These are phyloP conservation scores for Saturnia japonica DNA, from an alignment of 2,888 invertebrate genomes.

Conservation along the genomic window DNA sequence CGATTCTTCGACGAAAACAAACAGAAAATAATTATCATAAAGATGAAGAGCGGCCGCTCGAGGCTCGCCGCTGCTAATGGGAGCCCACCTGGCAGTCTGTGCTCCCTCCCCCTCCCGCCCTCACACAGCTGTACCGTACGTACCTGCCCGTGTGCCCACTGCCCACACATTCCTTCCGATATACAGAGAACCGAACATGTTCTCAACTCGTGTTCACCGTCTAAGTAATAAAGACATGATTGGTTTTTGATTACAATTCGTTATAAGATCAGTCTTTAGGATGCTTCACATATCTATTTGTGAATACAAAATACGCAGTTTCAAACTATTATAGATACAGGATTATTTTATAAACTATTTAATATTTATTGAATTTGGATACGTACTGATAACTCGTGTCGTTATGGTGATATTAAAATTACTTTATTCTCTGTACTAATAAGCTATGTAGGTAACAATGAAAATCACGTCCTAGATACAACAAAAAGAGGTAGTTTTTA, in stretches of 20 bases:
- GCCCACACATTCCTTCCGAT: conserved; percentile 47
- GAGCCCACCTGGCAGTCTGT: conserved; percentile 74
- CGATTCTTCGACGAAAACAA: conserved; percentile 81
- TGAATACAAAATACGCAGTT: not conserved
- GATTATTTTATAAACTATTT: not conserved
- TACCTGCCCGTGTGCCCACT: conserved; percentile 31
- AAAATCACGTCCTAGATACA: not conserved
- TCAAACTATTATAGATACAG: not conserved
- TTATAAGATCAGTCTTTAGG: conserved; percentile 32
- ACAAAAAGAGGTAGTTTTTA: not conserved
- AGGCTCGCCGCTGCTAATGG: conserved; percentile 77
- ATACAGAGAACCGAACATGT: conserved; percentile 35
- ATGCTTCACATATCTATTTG: conserved; percentile 17
- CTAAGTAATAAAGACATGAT: conserved; percentile 55
- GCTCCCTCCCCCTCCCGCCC: conserved; percentile 43
- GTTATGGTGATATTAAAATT: not conserved
- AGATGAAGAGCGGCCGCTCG: conserved; percentile 81
- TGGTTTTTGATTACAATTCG: conserved; percentile 56
- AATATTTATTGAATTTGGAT: not conserved
- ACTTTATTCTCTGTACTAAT: not conserved
- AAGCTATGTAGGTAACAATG: not conserved
- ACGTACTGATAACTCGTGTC: not conserved
- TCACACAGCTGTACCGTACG: conserved; percentile 39
- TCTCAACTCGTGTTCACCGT: conserved; percentile 42
- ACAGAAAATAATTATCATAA: conserved; percentile 83